Percentiles rank a stretch among this genome's conserved stretches.
These are phyloP conservation scores for Genyomyrus donnyi DNA, from an alignment of 2,113 vertebrate genomes.

Conservation along the genomic window DNA sequence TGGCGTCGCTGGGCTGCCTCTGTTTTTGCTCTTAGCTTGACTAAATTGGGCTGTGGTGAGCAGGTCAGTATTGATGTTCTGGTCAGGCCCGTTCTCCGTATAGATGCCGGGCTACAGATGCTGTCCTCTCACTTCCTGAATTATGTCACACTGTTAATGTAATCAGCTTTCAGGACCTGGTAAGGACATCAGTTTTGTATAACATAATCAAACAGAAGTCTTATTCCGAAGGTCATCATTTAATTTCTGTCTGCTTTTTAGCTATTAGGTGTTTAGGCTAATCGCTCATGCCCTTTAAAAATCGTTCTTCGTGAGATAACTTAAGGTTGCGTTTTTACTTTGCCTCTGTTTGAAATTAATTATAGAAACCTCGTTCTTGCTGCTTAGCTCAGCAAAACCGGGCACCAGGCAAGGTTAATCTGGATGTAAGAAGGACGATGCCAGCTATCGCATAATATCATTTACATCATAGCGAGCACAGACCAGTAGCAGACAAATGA, in stretches of 20 bases:
- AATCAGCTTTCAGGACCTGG: neutral
- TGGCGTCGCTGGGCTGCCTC: neutral
- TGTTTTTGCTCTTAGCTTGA: neutral
- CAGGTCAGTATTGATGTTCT: neutral
- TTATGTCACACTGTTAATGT: neutral
- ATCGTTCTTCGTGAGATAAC: neutral
- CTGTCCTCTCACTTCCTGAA: neutral
- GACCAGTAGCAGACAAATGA: neutral
- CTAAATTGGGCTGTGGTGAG: neutral
- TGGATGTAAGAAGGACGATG: conserved; percentile 47
- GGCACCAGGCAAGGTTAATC: conserved; percentile 49
- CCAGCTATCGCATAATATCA: conserved; percentile 19
- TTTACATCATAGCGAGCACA: conserved; percentile 16
- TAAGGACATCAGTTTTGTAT: neutral
- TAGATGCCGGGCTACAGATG: neutral
- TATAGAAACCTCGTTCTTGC: conserved; percentile 19
- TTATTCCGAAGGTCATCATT: neutral
- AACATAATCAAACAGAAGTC: neutral
- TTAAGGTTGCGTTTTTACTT: conserved; percentile 11
- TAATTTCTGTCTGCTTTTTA: neutral
- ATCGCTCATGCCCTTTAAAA: neutral
- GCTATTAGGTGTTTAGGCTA: neutral
- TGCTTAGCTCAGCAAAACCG: conserved; percentile 38
- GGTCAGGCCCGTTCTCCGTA: neutral
- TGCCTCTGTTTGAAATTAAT: neutral